These are phyloP conservation scores for Helicoverpa zea DNA, from an alignment of 1,140 invertebrate species.

Conservation along the genomic window DNA sequence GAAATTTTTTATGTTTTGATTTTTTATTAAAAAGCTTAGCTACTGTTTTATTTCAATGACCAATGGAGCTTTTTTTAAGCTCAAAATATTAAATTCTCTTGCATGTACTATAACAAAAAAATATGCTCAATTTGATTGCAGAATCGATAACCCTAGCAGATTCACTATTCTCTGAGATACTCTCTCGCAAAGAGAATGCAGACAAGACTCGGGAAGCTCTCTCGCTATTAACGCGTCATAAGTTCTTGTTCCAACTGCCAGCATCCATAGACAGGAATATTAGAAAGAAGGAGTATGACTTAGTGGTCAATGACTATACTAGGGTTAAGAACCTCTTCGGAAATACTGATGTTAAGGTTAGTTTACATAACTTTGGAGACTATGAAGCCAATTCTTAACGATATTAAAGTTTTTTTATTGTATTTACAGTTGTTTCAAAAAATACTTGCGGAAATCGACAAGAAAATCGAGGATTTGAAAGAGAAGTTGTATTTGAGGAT, in stretches of 20 bases:
- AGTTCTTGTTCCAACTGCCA: conserved; percentile 98
- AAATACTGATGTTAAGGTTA: conserved; percentile 95
- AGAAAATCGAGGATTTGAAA: conserved; percentile 93
- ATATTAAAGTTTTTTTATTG: background rate
- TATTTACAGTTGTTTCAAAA: conserved; percentile 91
- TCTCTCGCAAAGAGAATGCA: conserved; percentile 97
- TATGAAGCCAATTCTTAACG: background rate
- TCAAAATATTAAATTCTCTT: no score
- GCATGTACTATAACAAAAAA: no score
- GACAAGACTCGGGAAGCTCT: conserved; percentile 98
- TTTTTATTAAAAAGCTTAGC: conserved; percentile 10
- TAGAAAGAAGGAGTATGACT: conserved; percentile 97
- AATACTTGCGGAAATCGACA: conserved; percentile 96
- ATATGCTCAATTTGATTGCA: conserved; percentile 73
- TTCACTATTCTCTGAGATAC: conserved; percentile 97
- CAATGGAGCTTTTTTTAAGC: no score
- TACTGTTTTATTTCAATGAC: no score
- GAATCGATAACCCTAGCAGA: conserved; percentile 97
- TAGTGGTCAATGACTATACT: conserved; percentile 99
- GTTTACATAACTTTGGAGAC: background rate
- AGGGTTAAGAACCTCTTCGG: conserved; percentile 98
- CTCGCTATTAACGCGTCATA: conserved; percentile 94
- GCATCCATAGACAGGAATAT: conserved; percentile 98
- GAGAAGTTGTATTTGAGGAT: conserved; percentile 94
- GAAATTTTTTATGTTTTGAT: no score